Evolutionary conservation across 2,113 vertebrate species (phyloP).

Genomic region (Petroica traversi): DNA sequence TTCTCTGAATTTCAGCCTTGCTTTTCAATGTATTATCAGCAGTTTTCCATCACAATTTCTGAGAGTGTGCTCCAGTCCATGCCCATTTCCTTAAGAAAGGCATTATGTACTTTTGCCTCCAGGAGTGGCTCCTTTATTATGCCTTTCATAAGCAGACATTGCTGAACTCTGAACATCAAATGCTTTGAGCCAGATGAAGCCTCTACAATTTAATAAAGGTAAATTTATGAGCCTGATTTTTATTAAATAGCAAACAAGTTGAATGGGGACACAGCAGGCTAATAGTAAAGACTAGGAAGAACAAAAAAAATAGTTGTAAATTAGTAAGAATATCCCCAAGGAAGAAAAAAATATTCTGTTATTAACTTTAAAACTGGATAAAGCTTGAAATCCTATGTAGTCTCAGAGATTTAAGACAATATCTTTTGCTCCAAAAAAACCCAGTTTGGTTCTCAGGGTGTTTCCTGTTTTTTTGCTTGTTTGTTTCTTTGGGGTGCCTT

Average conservation of each 20-base stretch:
- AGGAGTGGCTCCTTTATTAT: neutral
- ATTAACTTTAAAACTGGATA: neutral
- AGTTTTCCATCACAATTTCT: neutral
- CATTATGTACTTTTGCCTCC: neutral
- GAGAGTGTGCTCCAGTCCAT: neutral
- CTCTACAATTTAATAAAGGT: neutral
- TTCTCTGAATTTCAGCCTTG: neutral
- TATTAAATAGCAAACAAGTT: neutral
- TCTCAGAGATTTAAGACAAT: neutral
- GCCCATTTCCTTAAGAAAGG: neutral
- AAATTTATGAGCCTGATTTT: neutral
- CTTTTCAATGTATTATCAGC: neutral
- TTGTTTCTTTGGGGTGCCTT: neutral
- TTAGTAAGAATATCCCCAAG: neutral
- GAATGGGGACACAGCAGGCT: neutral
- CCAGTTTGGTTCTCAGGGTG: fast-evolving
- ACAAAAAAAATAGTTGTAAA: neutral
- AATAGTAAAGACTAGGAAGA: neutral
- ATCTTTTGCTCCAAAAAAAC: neutral
- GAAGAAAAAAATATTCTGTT: neutral
- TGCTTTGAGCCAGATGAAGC: neutral
- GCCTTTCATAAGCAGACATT: neutral
- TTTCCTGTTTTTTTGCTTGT: neutral
- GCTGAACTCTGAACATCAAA: neutral
- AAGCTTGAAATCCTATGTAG: neutral